phyloP scores from a whole-genome alignment of 23 tunicate species.

The Ciona savignyi region DNA sequence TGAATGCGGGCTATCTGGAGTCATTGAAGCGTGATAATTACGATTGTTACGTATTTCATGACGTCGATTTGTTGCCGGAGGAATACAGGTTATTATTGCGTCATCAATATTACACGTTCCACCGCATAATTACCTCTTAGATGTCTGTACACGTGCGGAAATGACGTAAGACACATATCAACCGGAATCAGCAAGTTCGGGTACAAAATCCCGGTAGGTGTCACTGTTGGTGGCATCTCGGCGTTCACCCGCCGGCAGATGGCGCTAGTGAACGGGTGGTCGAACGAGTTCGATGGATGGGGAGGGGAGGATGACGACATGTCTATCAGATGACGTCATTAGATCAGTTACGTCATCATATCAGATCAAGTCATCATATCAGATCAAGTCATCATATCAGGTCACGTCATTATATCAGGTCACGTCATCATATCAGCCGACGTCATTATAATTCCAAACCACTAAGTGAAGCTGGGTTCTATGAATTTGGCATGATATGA shows the following conservation, averaged over 20 bases:
- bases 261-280: conserved; percentile 20
- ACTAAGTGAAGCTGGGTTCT: no score
- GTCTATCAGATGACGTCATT: conserved; percentile 25
- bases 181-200: conserved; percentile 19
- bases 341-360: no score
- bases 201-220: conserved; percentile 1
- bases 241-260: conserved; percentile 6
- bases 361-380: no score
- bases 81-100: conserved; percentile 31
- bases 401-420: no score
- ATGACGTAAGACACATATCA: conserved; percentile 19
- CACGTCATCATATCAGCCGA: no score
- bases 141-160: conserved; percentile 27
- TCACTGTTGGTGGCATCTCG: conserved; percentile 18
- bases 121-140: background rate
- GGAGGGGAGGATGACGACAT: conserved; percentile 35
- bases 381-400: no score
- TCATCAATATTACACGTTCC: background rate
- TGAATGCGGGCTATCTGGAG: conserved; percentile 21
- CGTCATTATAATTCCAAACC: no score
- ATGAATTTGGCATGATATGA: no score
- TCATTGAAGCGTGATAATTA: conserved; percentile 13
- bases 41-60: conserved; percentile 37
- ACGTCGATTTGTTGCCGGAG: conserved; percentile 34
- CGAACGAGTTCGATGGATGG: conserved; percentile 24